Evolutionary conservation across 2,113 vertebrate species (phyloP), one percentile per base, ranked within the genome.

Genomic region (Rutilus rutilus): DNA sequence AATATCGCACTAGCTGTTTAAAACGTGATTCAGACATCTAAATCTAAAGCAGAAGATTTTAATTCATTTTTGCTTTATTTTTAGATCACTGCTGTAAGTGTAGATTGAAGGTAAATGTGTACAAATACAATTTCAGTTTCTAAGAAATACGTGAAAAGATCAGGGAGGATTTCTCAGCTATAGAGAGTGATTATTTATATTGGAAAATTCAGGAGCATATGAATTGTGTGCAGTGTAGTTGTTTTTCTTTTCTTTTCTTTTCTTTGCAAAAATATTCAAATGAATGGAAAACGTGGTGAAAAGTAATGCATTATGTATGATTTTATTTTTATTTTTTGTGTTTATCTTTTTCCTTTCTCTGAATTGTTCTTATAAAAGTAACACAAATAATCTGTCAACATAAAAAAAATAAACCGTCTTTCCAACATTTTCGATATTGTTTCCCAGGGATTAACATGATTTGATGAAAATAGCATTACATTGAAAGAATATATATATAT

Each of bases 401-500:
- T 3, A 36, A 39, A 42, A 42, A 42, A 42, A 42, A 78, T 23
- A 47, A 67, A 47, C 65, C 42, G 10, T 33, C 27, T 54, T 84
- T 21, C 62, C 36, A 69, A 80, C 33, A 21, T 80, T 84, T 75
- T 19, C 23, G 11, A 39, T 64, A 19, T 21, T 75, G 17, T 75
- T 80, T 67, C 27, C 12, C 17, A 15, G 59, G 57, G 25, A 62
- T 78, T 67, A 65, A 67, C 75, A 67, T 67, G 83, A 84, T 76
- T n/a, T n/a, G n/a, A n/a, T n/a, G n/a, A n/a, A n/a, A n/a, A n/a
- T n/a, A n/a, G n/a, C n/a, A n/a, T n/a, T 79, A 23, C 7, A 39
- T 33, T 62, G 39, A 73, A 25, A 64, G 2, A 71, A 33, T 23
- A 27, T 21, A 62, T 45, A 47, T 30, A 30, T n/a, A 33, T 23